These are phyloP conservation scores for Phaenicophaeus curvirostris DNA, from an alignment of 2,797 vertebrate genomes.

Conservation along the genomic window DNA sequence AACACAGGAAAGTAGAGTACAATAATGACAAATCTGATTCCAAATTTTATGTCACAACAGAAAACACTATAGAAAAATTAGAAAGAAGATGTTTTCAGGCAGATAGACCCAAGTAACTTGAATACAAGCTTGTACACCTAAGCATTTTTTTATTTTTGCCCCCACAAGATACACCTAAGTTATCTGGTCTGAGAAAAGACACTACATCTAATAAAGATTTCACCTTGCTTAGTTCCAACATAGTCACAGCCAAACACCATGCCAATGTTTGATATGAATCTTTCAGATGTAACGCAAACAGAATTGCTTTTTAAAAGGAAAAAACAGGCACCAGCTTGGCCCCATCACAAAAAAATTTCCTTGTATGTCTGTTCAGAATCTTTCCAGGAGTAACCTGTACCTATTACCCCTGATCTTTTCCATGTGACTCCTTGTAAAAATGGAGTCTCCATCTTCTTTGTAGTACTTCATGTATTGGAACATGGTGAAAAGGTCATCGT, in stretches of 20 bases:
- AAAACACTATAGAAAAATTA: neutral
- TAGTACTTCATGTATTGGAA: too few relatives aligned
- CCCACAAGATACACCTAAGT: neutral
- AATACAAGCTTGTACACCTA: too few relatives aligned
- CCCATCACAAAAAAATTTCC: too few relatives aligned
- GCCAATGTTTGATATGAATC: neutral
- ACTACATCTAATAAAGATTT: neutral
- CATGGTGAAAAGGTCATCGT: too few relatives aligned
- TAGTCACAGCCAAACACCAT: neutral
- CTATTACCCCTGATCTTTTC: too few relatives aligned
- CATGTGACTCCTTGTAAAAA: too few relatives aligned
- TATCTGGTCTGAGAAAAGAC: neutral
- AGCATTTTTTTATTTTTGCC: too few relatives aligned
- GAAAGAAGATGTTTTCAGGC: too few relatives aligned
- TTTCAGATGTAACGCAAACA: neutral
- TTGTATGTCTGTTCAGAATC: too few relatives aligned
- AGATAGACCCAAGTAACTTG: too few relatives aligned
- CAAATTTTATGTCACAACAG: neutral
- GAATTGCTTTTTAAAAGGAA: neutral
- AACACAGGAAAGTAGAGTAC: neutral
- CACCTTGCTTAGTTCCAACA: neutral
- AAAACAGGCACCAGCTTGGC: neutral
- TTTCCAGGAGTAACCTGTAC: too few relatives aligned
- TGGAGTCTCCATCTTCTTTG: too few relatives aligned
- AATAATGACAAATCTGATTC: neutral